Conservation (phyloP, 1,140 invertebrate species). For the Bombus soroeensis region DNA sequence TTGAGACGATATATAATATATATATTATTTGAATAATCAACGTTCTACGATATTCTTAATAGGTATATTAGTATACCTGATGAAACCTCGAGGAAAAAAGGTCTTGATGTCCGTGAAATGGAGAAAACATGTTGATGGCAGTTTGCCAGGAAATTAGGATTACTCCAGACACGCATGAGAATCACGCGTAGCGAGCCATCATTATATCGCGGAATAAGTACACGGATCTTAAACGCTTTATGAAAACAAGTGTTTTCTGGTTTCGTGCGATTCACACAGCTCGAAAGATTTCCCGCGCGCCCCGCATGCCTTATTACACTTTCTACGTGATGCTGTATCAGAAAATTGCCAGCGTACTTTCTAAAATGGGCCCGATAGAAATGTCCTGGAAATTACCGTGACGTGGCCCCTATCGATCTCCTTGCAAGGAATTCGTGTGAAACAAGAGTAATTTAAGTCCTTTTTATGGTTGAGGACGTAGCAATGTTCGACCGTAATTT, state of each 20-base stretch:
- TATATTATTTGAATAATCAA: not conserved
- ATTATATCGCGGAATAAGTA: not conserved
- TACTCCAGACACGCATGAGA: not conserved
- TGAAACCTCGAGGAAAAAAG: not conserved
- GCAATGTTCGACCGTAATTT: not conserved
- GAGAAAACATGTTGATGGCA: not conserved
- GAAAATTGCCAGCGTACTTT: slow-evolving; percentile 56
- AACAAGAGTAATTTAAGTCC: not conserved
- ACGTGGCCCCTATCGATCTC: not conserved
- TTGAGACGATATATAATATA: not conserved
- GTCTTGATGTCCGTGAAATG: not conserved
- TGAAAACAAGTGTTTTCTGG: slow-evolving; percentile 29
- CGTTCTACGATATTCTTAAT: not conserved
- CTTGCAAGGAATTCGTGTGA: not conserved
- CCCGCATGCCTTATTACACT: slow-evolving; percentile 43
- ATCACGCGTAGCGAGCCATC: not conserved
- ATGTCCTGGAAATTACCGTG: not conserved
- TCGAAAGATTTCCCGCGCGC: slow-evolving; percentile 46
- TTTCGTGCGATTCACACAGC: slow-evolving; percentile 39
- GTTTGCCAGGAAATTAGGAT: not conserved
- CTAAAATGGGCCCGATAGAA: slow-evolving; percentile 48
- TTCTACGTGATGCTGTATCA: slow-evolving; percentile 58
- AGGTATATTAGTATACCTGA: not conserved
- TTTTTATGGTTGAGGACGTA: not conserved
- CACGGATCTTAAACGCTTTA: not conserved